phyloP scores from a whole-genome alignment of 1,140 invertebrate species.

The Scaptomyza montana region DNA sequence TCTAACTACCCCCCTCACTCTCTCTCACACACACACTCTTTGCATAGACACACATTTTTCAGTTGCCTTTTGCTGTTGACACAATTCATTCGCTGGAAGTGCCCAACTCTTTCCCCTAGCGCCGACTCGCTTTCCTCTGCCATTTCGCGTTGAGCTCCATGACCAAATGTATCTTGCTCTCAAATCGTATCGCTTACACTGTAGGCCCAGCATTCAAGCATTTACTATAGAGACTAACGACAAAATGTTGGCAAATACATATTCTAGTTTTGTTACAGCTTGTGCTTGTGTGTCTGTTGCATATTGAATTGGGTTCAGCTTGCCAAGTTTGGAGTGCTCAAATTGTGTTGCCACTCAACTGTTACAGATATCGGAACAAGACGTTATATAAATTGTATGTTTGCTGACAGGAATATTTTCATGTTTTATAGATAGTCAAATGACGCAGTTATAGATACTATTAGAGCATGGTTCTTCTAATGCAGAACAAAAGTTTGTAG shows the following conservation, averaged over 20 bases:
- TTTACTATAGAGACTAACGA: conserved; percentile 34
- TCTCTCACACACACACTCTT: not conserved
- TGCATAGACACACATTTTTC: conserved; percentile 30
- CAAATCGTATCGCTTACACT: conserved; percentile 66
- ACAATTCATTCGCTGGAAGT: conserved; percentile 76
- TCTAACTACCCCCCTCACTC: not conserved
- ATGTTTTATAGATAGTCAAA: not conserved
- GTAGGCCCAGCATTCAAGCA: conserved; percentile 23
- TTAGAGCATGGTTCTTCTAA: too few species aligned
- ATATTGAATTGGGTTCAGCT: conserved; percentile 9
- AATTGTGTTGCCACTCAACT: conserved; percentile 25
- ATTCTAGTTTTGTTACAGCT: conserved; percentile 15
- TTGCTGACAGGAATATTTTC: conserved; percentile 3
- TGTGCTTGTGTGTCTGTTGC: not conserved
- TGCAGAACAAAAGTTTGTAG: too few species aligned
- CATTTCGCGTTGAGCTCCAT: conserved; percentile 49
- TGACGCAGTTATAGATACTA: too few species aligned
- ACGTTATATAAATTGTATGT: conserved; percentile 1
- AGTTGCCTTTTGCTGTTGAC: conserved; percentile 70
- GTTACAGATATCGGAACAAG: conserved; percentile 19
- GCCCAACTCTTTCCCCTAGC: conserved; percentile 47
- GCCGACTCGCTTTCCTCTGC: not conserved
- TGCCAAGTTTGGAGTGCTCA: conserved; percentile 19
- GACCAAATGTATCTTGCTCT: conserved; percentile 60
- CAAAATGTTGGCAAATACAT: conserved; percentile 49